phyloP scores from a whole-genome alignment of 2,113 vertebrate genomes.

The Eretmodus cyanostictus region DNA sequence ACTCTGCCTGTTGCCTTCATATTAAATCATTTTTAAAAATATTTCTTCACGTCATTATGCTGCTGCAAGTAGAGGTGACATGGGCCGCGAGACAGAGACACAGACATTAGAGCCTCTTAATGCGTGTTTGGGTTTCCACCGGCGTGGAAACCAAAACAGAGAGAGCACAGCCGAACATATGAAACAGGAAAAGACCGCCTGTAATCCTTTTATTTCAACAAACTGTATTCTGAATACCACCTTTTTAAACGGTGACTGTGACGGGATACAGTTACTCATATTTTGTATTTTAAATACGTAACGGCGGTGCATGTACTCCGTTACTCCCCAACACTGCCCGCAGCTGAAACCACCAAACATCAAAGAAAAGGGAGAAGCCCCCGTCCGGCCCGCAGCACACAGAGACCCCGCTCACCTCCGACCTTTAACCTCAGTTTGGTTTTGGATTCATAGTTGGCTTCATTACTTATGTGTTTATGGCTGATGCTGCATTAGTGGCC shows the following conservation, averaged over 20 bases:
- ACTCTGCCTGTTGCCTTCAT: not conserved
- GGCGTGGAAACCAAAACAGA: not conserved
- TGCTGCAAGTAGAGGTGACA: not conserved
- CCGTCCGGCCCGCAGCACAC: not conserved
- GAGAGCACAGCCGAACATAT: not conserved
- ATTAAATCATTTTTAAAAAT: not conserved
- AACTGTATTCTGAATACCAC: not conserved
- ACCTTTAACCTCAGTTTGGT: not conserved
- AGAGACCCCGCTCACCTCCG: not conserved
- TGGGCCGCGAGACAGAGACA: not conserved
- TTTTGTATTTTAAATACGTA: not conserved
- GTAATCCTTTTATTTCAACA: accelerated
- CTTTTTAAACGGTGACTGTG: not conserved
- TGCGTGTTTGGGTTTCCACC: not conserved
- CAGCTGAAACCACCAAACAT: not conserved
- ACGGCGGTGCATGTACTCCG: not conserved
- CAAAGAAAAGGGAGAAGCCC: not conserved
- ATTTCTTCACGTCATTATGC: not conserved
- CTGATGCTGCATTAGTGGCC: not conserved
- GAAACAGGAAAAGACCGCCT: not conserved
- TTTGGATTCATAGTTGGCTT: not conserved
- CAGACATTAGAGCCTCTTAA: not conserved
- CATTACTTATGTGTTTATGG: not conserved
- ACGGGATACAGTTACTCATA: not conserved
- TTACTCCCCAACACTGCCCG: not conserved